Evolutionary conservation across 1,140 invertebrate genomes (phyloP), one percentile per base, ranked within the genome.

Genomic region (Saccostrea glomerata): DNA sequence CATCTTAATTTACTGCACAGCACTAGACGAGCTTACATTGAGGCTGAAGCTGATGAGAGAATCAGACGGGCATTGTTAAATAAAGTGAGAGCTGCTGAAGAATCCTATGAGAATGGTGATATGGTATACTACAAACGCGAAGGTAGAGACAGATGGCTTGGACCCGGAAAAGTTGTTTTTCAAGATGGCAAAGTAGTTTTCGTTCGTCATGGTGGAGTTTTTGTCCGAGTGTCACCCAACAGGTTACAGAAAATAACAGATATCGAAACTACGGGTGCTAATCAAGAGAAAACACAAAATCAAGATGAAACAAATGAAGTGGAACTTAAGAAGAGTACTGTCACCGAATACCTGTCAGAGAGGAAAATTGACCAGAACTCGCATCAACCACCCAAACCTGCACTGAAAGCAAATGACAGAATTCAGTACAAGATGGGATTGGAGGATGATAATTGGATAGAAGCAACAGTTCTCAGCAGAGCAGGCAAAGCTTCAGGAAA

Each of bases 181-280:
- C 84, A 91, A 86, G 88, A 91, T 84, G 82, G 90, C 7, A 90
- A 88, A 63, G 83, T 88, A n/a, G 85, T 89, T 40, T 89, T 89
- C 88, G 89, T 90, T n/a, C 25, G 87, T 17, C 89, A 91, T 88
- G 90, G 89, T 54, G 82, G 84, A 60, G 58, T 89, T 66, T 87
- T 87, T 88, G 86, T 91, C 5, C 30, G 84, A 86, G 88, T 88
- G n/a, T 88, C 84, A 7, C 90, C 90, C 82, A 88, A 89, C 84
- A 83, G 90, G 87, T 56, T 89, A 66, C 54, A 55, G 17, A 89
- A 86, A 87, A 58, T 73, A 82, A n/a, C n/a, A 60, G 25, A 3
- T 73, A 30, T 20, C 5, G 66, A 30, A 7, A 11, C 55, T 56
- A 13, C 6, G 20, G 20, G 20, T 9, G 6, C 20, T 20, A 73